Evolutionary conservation across 1,140 invertebrate species (phyloP).

Genomic region (Anagrus nilaparvatae): DNA sequence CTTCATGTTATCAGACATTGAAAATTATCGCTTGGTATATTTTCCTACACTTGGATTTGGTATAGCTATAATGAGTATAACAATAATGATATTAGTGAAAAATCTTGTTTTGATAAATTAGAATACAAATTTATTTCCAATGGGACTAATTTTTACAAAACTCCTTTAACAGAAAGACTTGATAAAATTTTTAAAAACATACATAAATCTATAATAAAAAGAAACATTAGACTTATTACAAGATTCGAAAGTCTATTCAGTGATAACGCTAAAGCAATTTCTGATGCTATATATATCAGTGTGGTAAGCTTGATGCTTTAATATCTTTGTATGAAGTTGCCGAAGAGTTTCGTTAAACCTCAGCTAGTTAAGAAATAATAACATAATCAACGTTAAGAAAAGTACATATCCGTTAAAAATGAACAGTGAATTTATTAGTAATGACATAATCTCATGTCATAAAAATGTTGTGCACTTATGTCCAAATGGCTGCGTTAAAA

Average conservation of each 20-base stretch:
- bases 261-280: conserved; percentile 49
- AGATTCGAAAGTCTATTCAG: conserved; percentile 54
- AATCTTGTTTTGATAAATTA: conserved; percentile 55
- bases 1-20: too few relatives aligned
- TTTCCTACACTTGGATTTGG: too few relatives aligned
- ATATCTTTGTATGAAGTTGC: conserved; percentile 11
- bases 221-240: conserved; percentile 65
- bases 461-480: not conserved
- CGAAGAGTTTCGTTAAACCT: not conserved
- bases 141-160: conserved; percentile 65
- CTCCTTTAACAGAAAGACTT: conserved; percentile 32
- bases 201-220: conserved; percentile 64
- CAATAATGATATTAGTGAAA: too few relatives aligned
- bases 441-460: not conserved
- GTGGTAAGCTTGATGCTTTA: conserved; percentile 68
- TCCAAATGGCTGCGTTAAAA: conserved; percentile 88
- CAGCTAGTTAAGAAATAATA: not conserved
- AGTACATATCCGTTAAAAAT: too few relatives aligned
- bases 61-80: too few relatives aligned
- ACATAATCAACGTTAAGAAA: too few relatives aligned
- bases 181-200: too few relatives aligned
- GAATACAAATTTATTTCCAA: conserved; percentile 63
- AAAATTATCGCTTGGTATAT: too few relatives aligned
- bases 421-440: too few relatives aligned
- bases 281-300: conserved; percentile 51